Evolutionary conservation across 2,113 vertebrate species (phyloP).

Genomic region (Stomatorhinus ivindoensis): DNA sequence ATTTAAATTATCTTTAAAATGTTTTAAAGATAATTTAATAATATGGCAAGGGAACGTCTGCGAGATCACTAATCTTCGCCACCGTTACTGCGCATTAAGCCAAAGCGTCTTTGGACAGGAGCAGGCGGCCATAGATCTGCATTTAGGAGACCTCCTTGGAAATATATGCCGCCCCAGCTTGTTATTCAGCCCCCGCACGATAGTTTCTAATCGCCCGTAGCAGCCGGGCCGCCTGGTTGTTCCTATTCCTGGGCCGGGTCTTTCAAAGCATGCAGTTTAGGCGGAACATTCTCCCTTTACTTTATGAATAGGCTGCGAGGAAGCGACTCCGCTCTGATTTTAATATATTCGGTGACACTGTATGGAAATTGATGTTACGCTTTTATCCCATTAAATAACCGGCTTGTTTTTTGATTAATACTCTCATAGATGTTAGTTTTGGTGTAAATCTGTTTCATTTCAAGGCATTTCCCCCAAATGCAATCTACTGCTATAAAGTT

Average conservation of each 20-base stretch:
- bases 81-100: slow-evolving; percentile 59
- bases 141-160: slow-evolving; percentile 52
- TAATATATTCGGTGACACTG: background rate
- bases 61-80: slow-evolving; percentile 56
- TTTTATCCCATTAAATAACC: background rate
- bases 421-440: background rate
- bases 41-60: slow-evolving; percentile 55
- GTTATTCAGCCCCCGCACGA: slow-evolving; percentile 53
- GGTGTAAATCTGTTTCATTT: background rate
- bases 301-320: slow-evolving; percentile 7
- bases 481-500: background rate
- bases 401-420: background rate
- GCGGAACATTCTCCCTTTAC: background rate
- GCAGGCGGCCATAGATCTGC: slow-evolving; percentile 61
- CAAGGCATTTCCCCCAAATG: background rate
- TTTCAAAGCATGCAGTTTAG: background rate
- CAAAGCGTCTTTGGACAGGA: slow-evolving; percentile 57
- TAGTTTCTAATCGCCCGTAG: slow-evolving; percentile 50
- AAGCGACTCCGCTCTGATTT: background rate
- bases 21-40: slow-evolving; percentile 68
- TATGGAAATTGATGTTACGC: background rate
- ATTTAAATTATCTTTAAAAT: slow-evolving; percentile 55
- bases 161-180: slow-evolving; percentile 57
- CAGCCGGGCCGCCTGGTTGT: slow-evolving; percentile 36
- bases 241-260: background rate